Evolutionary conservation across 2,113 vertebrate species (phyloP).

Genomic region (Malurus melanocephalus): DNA sequence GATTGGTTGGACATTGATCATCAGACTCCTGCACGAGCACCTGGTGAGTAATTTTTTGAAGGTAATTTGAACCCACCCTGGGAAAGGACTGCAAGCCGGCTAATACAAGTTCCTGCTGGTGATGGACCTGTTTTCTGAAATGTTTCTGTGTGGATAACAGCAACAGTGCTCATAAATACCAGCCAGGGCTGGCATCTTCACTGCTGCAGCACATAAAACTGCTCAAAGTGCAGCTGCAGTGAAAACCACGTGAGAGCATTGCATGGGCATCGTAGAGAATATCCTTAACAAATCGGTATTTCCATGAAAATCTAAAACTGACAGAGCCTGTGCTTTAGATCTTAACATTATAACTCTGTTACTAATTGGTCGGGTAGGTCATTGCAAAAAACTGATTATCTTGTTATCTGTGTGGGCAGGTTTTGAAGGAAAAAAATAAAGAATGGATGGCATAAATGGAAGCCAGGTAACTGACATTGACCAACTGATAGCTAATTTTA

Average conservation of each 20-base stretch:
- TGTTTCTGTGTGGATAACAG: background rate
- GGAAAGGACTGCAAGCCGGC: background rate
- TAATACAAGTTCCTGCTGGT: background rate
- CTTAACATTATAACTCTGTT: background rate
- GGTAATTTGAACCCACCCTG: background rate
- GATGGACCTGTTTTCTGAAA: background rate
- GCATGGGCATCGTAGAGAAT: background rate
- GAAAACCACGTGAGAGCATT: background rate
- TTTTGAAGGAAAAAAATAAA: background rate
- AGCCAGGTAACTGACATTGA: background rate
- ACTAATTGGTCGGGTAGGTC: background rate
- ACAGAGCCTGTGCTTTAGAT: background rate
- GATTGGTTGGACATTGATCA: background rate
- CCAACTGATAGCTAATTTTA: background rate
- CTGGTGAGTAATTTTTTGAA: background rate
- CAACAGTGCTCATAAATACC: background rate
- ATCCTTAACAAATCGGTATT: background rate
- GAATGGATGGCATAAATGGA: background rate
- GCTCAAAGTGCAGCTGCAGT: background rate
- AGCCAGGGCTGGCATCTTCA: background rate
- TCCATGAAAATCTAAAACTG: background rate
- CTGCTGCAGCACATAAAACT: background rate
- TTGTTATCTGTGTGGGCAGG: background rate
- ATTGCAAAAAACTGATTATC: background rate
- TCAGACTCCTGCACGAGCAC: background rate